phyloP scores from a whole-genome alignment of 2,888 invertebrate species.

The Frankliniella fusca region DNA sequence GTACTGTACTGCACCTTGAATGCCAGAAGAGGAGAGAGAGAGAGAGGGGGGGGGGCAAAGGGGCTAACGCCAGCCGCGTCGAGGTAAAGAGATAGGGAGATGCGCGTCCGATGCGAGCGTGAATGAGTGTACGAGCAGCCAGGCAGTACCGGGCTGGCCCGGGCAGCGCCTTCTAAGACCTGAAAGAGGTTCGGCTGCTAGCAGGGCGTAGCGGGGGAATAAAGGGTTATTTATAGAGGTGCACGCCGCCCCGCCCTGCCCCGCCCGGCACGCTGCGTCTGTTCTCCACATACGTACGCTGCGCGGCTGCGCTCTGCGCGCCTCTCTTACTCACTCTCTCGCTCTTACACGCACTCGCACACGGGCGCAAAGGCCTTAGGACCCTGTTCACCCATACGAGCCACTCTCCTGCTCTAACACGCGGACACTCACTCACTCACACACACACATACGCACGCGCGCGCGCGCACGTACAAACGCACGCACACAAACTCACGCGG shows the following conservation, averaged over 20 bases:
- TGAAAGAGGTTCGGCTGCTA: too few species aligned
- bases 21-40: too few species aligned
- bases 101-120: too few species aligned
- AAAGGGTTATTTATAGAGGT: constrained; percentile 10
- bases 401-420: not conserved
- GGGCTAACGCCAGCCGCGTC: too few species aligned
- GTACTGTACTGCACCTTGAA: too few species aligned
- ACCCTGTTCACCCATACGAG: not conserved
- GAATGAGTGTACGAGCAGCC: too few species aligned
- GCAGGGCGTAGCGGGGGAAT: not conserved
- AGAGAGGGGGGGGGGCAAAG: too few species aligned
- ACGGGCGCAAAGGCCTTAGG: not conserved
- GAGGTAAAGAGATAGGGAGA: too few species aligned
- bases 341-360: constrained; percentile 5
- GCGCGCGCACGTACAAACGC: not conserved
- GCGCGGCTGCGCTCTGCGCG: not conserved
- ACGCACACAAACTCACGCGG: not conserved
- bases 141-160: too few species aligned
- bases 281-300: not conserved
- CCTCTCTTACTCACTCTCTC: not conserved
- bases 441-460: not conserved
- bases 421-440: not conserved
- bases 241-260: not conserved
- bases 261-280: not conserved
- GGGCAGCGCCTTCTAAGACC: too few species aligned